Base-by-base conservation (phyloP, 2,113 vertebrate genomes). In the Trogon melanurus region DNA sequence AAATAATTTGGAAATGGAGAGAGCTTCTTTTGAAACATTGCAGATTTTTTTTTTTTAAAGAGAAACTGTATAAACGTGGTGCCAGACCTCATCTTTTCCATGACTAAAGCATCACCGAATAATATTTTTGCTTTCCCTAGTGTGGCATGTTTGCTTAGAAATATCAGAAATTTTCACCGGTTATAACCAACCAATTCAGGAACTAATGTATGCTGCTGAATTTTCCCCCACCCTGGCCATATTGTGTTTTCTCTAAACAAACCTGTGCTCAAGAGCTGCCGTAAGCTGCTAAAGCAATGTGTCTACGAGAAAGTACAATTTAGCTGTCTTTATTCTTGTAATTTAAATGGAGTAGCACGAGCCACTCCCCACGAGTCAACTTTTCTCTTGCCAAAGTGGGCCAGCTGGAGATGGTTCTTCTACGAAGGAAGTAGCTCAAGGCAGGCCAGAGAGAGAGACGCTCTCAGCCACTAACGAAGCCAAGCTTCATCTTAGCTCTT, bases 201-300 rank as follows among this genome's bases (percentile, higher is more conserved):
- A 85, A 11, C 47, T 58, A 18, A n/a, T 64, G 18, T 26, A 44
- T 8, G 38, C 53, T 5, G 2, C 64, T 69, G 30, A 44, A 25
- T 69, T 86, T 92, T 36, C 72, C 80, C 67, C 14, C 44, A 20
- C 38, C 26, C 47, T 36, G 70, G 29, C 80, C 93, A 91, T 79
- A 89, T 91, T 95, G 82, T 93, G 75, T 94, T 96, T 93, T 85
- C 82, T 60, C 67, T 80, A 90, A 96, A 95, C 75, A 93, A 88
- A 94, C 64, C 79, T 80, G 64, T 88, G 88, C 79, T 88, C 71
- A 7, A 79, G 74, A 79, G 56, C 88, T 85, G 76, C 61, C 80
- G 67, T 56, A 79, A 86, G 44, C 78, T 96, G 81, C n/a, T 38
- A 36, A 32, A 66, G 41, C 64, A 51, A 3, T 2, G 41, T 38